phyloP scores from a whole-genome alignment of 1,140 invertebrate genomes.

The Trichogramma pretiosum region DNA sequence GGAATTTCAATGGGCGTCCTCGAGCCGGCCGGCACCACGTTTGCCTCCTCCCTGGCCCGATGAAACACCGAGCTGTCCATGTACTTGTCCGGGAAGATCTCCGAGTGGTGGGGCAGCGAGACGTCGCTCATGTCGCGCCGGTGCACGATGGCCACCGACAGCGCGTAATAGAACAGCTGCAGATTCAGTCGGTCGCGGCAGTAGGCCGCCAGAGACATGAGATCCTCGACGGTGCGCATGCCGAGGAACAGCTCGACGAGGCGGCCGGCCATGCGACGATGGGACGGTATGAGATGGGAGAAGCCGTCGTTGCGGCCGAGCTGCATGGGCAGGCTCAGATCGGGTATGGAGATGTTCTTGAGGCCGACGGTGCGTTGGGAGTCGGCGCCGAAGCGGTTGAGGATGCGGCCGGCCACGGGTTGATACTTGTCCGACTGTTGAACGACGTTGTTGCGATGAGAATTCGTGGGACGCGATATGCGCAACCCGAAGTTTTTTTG shows the following conservation, averaged over 20 bases:
- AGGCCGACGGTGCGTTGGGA: constrained; percentile 50
- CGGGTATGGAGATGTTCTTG: constrained; percentile 58
- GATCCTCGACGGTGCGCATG: constrained; percentile 61
- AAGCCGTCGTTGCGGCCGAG: background rate
- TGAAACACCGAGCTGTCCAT: constrained; percentile 63
- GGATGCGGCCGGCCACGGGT: constrained; percentile 41
- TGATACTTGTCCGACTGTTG: constrained; percentile 58
- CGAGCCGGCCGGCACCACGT: constrained; percentile 52
- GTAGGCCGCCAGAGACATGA: constrained; percentile 60
- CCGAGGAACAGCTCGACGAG: no score
- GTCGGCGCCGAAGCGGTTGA: constrained; percentile 52
- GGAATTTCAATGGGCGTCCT: constrained; percentile 52
- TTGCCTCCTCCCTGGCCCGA: constrained; percentile 58
- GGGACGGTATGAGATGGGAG: background rate
- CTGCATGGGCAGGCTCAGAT: constrained; percentile 23
- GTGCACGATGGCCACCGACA: constrained; percentile 66
- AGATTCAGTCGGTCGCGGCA: constrained; percentile 67
- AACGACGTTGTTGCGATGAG: no score
- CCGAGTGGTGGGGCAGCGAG: constrained; percentile 58
- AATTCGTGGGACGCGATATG: no score
- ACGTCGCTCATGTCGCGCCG: constrained; percentile 64
- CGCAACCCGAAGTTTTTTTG: no score
- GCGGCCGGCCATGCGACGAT: background rate
- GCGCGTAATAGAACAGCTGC: constrained; percentile 67
- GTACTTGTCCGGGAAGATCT: constrained; percentile 71